phyloP scores from a whole-genome alignment of 2,797 vertebrate genomes.

The Silurus aristotelis region DNA sequence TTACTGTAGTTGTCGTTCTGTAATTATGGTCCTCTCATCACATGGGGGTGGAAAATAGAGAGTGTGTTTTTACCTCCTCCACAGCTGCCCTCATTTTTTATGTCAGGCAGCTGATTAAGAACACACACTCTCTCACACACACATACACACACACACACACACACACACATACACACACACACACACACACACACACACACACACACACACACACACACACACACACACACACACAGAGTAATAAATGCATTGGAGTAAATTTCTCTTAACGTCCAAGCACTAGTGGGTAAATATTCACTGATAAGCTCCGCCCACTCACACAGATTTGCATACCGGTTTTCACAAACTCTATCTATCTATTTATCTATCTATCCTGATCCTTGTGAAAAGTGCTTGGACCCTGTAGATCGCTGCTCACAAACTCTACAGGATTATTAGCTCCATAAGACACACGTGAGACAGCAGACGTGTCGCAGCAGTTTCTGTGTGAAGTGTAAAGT shows the following conservation, averaged over 20 bases:
- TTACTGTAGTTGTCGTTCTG: neutral
- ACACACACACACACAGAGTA: neutral
- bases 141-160: conserved; percentile 1
- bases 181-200: neutral
- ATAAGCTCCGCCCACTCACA: neutral
- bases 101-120: neutral
- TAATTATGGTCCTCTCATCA: conserved; percentile 28
- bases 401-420: neutral
- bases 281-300: neutral
- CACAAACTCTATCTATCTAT: too few relatives aligned
- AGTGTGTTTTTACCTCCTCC: conserved; percentile 22
- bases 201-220: conserved; percentile 8
- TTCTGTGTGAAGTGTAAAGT: neutral
- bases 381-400: neutral
- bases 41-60: conserved; percentile 1
- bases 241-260: neutral
- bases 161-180: neutral
- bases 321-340: neutral
- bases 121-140: neutral
- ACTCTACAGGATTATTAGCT: neutral
- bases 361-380: too few relatives aligned
- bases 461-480: neutral
- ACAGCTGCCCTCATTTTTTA: conserved; percentile 7
- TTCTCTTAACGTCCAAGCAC: neutral
- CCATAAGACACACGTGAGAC: neutral